Evolutionary conservation across 2,888 invertebrate genomes (phyloP), one percentile per base, ranked within the genome.

Genomic region (Arrhopalites spinosus): DNA sequence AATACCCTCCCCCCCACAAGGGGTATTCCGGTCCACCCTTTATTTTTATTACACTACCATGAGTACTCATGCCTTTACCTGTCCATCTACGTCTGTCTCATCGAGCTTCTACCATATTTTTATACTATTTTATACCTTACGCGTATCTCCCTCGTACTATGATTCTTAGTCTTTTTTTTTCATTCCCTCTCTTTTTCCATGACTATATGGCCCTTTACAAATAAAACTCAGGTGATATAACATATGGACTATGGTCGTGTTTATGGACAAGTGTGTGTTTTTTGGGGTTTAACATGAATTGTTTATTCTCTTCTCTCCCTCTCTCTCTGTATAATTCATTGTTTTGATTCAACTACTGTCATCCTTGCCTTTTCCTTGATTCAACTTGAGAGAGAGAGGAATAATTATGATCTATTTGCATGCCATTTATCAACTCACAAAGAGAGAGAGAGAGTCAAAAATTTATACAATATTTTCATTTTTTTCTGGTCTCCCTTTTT

Each of bases 371-470:
- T 59, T 59, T 59, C 59, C 25, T 59, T 59, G 25, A 53, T 30
- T 30, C 64, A 64, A 61, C 30, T 61, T 25, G 29, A 3, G 17
- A 15, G 45, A 45, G 72, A n/a, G n/a, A n/a, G n/a, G n/a, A 45
- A 72, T 72, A 72, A 72, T 72, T 72, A 72, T 72, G 61, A 72
- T 45, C 72, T 63, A 64, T 72, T 72, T 72, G 63, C 72, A 45
- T 72, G 72, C 72, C 45, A 72, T 72, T 63, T 63, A 47, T 72
- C 63, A 72, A 27, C 15, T 29, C 27, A 47, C 7, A n/a, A n/a
- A n/a, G n/a, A n/a, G n/a, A n/a, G n/a, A n/a, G n/a, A n/a, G n/a
- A n/a, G n/a, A n/a, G n/a, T n/a, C n/a, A n/a, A n/a, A n/a, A n/a
- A n/a, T n/a, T n/a, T n/a, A n/a, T n/a, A n/a, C n/a, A n/a, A n/a